Evolutionary conservation across 2,888 invertebrate genomes (phyloP), one percentile per base, ranked within the genome.

Genomic region (Neuroscelio doddi): DNA sequence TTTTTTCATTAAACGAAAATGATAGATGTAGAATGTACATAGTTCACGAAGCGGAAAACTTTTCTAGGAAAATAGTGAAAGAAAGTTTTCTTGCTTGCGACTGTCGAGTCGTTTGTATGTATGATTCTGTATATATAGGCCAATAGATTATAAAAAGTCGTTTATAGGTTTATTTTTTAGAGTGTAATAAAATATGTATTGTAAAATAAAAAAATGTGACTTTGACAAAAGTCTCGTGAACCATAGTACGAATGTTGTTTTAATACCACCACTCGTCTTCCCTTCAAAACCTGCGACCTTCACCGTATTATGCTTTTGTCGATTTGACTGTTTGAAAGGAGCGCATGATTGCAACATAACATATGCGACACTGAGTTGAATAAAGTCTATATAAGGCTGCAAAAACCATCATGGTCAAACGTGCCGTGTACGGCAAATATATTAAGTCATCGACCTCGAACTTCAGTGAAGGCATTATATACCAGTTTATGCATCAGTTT

Each of bases 51-150:
- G 32, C 39, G 58, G 58, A 49, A 57, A 64, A 58, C 39, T 63
- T 49, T 44, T 55, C n/a, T n/a, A n/a, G n/a, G n/a, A n/a, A n/a
- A n/a, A n/a, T n/a, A n/a, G n/a, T n/a, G n/a, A 45, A 61, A 26
- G 17, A 64, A 44, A 30, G 16, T 46, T 41, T 44, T 39, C 45
- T 29, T 38, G 44, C 16, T 14, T 27, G 26, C 41, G 45, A 51
- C 53, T 38, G 7, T 14, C 17, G 32, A 52, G 59, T 61, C 57
- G 58, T 64, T 32, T 61, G 64, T 71, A 57, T 72, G 75, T 74
- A 74, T 69, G 68, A 69, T 70, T 73, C 64, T 71, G 52, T 74
- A 71, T 71, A 73, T 72, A 74, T 66, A 69, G 53, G 65, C 44
- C 51, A 47, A 45, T 51, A 39, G 36, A 49, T 58, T 55, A 55